phyloP scores from a whole-genome alignment of 2,797 vertebrate species.

The Loriculus beryllinus region DNA sequence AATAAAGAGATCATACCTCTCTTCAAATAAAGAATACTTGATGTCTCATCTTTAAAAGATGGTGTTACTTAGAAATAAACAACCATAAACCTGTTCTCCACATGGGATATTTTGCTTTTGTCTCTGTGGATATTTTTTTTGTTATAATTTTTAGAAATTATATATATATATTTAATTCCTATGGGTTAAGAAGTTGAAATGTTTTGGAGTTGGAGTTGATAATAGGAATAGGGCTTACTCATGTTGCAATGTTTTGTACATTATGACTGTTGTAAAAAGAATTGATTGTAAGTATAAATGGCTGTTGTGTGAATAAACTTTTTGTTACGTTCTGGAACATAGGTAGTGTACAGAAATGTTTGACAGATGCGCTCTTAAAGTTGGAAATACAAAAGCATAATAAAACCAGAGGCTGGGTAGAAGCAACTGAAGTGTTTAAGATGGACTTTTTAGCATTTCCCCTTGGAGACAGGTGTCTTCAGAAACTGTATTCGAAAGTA shows the following conservation, averaged over 20 bases:
- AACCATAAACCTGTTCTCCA: slow-evolving; percentile 54
- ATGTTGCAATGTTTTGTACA: slow-evolving; percentile 68
- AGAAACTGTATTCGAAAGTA: neutral
- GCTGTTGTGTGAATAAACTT: slow-evolving; percentile 73
- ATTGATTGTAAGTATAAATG: slow-evolving; percentile 70
- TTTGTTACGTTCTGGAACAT: slow-evolving; percentile 69
- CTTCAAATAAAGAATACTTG: slow-evolving; percentile 35
- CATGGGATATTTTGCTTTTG: slow-evolving; percentile 61
- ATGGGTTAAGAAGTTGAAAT: slow-evolving; percentile 55
- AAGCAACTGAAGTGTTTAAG: neutral
- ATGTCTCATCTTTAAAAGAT: slow-evolving; percentile 66
- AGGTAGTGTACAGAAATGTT: slow-evolving; percentile 53
- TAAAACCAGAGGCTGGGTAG: neutral
- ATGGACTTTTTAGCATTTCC: neutral
- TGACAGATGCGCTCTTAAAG: slow-evolving; percentile 16
- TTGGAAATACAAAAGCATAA: neutral
- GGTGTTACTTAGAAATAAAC: slow-evolving; percentile 42
- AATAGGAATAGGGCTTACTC: slow-evolving; percentile 47
- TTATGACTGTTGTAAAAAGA: slow-evolving; percentile 72
- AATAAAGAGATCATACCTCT: slow-evolving; percentile 26
- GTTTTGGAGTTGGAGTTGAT: slow-evolving; percentile 56
- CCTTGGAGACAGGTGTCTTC: neutral
- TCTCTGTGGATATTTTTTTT: slow-evolving; percentile 59
- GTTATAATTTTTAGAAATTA: slow-evolving; percentile 20
- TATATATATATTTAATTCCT: slow-evolving; percentile 55